Conservation (phyloP, 2,888 invertebrate species). For the Protula sp. region DNA sequence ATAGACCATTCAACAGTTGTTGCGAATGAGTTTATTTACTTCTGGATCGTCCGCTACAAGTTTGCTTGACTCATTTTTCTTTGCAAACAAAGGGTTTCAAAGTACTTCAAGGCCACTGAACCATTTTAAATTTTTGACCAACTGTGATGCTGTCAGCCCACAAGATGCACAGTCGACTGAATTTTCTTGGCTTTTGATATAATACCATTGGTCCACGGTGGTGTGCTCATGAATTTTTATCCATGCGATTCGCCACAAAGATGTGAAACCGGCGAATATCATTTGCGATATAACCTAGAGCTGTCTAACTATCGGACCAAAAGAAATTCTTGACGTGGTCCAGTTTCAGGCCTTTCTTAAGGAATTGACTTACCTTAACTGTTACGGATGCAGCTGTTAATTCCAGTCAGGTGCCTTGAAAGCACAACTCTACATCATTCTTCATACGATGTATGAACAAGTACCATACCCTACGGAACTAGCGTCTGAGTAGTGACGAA, state of each 20-base stretch:
- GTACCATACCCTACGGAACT: constrained; percentile 10
- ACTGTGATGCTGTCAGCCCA: background rate
- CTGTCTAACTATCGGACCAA: constrained; percentile 1
- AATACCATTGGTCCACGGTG: background rate
- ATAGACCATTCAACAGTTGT: too few species aligned
- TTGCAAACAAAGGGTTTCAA: background rate
- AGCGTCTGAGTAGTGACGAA: constrained; percentile 28
- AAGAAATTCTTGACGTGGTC: background rate
- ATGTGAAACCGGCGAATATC: too few species aligned
- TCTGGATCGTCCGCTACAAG: too few species aligned
- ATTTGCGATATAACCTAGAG: background rate
- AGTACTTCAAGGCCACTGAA: background rate
- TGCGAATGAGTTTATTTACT: too few species aligned
- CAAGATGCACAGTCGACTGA: background rate
- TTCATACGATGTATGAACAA: background rate
- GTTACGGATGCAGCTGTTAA: background rate
- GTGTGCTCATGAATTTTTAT: background rate
- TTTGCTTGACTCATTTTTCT: too few species aligned
- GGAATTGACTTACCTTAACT: background rate
- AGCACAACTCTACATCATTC: constrained; percentile 1
- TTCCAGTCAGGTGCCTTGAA: constrained; percentile 1
- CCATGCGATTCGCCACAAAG: too few species aligned
- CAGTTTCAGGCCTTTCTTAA: background rate
- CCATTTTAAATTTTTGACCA: background rate
- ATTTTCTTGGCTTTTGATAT: too few species aligned